Conservation (phyloP, 2,113 vertebrate genomes). For the Tyrannus savana region DNA sequence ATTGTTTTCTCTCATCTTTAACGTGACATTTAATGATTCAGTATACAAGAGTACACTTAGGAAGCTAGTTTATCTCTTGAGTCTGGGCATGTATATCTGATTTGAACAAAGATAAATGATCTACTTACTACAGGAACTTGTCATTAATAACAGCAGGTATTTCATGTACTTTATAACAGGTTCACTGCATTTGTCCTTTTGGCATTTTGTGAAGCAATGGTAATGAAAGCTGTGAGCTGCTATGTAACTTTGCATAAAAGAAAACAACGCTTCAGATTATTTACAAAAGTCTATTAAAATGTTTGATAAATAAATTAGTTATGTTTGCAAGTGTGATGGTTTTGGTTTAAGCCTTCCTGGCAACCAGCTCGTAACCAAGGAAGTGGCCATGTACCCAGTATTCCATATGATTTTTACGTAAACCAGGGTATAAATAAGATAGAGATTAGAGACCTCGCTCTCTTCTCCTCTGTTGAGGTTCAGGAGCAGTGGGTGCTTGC, state of each 20-base stretch:
- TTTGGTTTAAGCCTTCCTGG: too few species aligned
- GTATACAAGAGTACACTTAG: not conserved
- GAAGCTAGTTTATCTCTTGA: not conserved
- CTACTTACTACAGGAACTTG: constrained; percentile 1
- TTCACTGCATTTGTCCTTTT: constrained; percentile 15
- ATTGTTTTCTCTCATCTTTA: not conserved
- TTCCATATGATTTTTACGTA: too few species aligned
- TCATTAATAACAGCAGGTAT: constrained; percentile 25
- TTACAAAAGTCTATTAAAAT: not conserved
- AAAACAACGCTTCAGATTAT: not conserved
- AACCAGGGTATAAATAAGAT: too few species aligned
- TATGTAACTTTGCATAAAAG: not conserved
- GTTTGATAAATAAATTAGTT: not conserved
- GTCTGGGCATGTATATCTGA: not conserved
- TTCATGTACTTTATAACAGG: not conserved
- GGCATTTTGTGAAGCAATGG: not conserved
- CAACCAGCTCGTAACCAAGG: too few species aligned
- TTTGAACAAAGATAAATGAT: constrained; percentile 33
- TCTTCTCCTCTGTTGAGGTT: too few species aligned
- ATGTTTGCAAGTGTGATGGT: not conserved
- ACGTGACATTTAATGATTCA: not conserved
- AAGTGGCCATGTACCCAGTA: too few species aligned
- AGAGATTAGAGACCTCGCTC: too few species aligned
- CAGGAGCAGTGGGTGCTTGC: too few species aligned
- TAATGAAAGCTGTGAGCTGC: constrained; percentile 18